Evolutionary conservation across 2,888 invertebrate species (phyloP).

Genomic region (Nephrotoma guestfalica): DNA sequence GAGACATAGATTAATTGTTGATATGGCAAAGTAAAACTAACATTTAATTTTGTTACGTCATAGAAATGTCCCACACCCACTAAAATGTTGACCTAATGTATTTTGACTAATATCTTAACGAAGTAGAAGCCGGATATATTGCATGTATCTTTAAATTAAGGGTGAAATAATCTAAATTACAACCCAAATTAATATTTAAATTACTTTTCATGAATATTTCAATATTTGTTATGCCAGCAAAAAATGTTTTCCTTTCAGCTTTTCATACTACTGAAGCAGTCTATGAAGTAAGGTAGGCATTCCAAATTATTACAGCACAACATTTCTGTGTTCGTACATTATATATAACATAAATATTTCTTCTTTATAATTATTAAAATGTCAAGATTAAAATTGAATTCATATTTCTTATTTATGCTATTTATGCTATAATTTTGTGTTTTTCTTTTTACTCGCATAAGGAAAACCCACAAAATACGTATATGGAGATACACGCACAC

Average conservation of each 20-base stretch:
- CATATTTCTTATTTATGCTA: background rate
- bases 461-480: background rate
- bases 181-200: background rate
- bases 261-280: background rate
- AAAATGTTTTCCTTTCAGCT: background rate
- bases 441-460: background rate
- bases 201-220: background rate
- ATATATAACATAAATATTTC: background rate
- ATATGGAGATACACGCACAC: background rate
- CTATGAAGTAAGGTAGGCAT: background rate
- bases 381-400: background rate
- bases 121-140: no score
- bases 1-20: no score
- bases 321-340: background rate
- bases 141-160: no score
- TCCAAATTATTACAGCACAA: background rate
- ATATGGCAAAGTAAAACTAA: no score
- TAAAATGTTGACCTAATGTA: no score
- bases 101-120: no score
- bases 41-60: no score
- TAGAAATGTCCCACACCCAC: no score
- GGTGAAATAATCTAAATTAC: background rate
- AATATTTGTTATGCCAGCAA: background rate
- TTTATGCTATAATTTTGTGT: background rate
- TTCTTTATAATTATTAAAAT: background rate